phyloP scores from a whole-genome alignment of 2,888 invertebrate genomes.

The Heliconius ismenius region DNA sequence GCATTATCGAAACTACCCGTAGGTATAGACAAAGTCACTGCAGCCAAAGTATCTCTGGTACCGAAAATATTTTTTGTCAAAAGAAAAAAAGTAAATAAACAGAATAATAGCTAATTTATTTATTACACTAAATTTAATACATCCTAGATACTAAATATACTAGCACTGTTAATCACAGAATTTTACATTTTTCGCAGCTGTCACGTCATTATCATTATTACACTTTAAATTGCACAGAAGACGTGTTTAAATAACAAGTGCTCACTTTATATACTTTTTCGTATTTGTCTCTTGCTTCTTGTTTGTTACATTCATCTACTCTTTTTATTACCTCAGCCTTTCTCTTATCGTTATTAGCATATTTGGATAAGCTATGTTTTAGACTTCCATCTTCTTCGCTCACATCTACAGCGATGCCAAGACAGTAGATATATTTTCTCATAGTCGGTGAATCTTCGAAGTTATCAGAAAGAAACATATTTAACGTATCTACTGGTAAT shows the following conservation, averaged over 20 bases:
- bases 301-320: not conserved
- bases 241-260: not conserved
- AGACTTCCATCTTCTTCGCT: not conserved
- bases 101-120: not conserved
- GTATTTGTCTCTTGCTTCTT: not conserved
- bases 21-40: conserved; percentile 63
- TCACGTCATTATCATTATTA: not conserved
- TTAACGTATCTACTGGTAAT: not conserved
- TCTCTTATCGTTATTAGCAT: not conserved
- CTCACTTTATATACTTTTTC: not conserved
- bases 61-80: conserved; percentile 59
- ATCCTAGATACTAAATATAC: no score
- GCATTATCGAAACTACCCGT: conserved; percentile 67
- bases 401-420: not conserved
- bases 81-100: conserved; percentile 68
- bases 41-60: conserved; percentile 57
- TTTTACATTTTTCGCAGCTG: no score
- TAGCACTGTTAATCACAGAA: no score
- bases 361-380: not conserved
- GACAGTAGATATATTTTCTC: conserved; percentile 1
- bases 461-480: not conserved
- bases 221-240: not conserved
- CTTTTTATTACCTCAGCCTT: not conserved
- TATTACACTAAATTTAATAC: conserved; percentile 51
- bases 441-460: not conserved